Evolutionary conservation across 2,797 vertebrate genomes (phyloP), one percentile per base, ranked within the genome.

Genomic region (Syngnathus rostellatus): DNA sequence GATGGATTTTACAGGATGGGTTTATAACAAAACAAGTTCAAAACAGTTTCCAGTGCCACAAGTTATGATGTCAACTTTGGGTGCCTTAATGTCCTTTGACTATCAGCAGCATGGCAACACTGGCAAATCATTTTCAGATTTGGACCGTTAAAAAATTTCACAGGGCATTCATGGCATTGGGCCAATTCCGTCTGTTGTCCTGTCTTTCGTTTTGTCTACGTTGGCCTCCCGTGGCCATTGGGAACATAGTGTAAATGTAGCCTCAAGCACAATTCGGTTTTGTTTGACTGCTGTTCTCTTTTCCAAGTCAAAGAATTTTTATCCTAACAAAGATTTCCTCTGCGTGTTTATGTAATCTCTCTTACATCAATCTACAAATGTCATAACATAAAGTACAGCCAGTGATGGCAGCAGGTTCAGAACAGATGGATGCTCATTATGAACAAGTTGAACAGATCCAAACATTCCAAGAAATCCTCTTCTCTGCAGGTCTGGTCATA

Each of bases 401-500:
- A 72, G 63, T 12, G 75, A 84, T 71, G 73, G 65, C 76, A 81
- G 76, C 79, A 75, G 73, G 70, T 76, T 68, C 63, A 69, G 63
- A 84, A 76, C 83, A 89, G 81, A 86, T 82, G 84, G 86, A 78
- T 7, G 58, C 69, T 75, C 72, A 57, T 67, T 70, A 72, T 73
- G 73, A 81, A 81, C 72, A 75, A 81, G 68, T 78, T 61, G 66
- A 66, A 6, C 58, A 63, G 38, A 79, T 81, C 73, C 78, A 74
- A 75, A 73, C 74, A 67, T 70, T 71, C 64, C 12, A 6, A 69
- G 63, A 64, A 0, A 72, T 73, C 79, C 64, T 72, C 59, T 58
- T 73, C 66, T 71, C 68, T 57, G 67, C 55, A 69, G 67, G 70
- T 68, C 74, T 75, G 68, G 72, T 72, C 66, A 55, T 11, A 8